phyloP scores from a whole-genome alignment of 2,888 invertebrate species.

The Amiota communis region DNA sequence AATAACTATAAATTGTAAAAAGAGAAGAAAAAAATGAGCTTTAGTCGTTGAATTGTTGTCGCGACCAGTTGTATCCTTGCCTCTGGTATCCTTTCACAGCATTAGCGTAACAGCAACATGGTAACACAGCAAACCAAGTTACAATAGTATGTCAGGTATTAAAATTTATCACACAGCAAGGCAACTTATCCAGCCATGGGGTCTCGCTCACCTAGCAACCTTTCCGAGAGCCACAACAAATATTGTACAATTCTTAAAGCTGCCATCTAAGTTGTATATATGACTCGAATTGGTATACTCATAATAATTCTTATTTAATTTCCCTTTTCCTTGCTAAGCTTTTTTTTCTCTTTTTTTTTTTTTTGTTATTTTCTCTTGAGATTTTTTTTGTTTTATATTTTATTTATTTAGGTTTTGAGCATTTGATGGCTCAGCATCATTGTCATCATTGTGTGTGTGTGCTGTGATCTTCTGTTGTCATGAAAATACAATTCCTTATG shows the following conservation, averaged over 20 bases:
- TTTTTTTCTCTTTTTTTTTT: constrained; percentile 6
- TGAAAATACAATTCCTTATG: constrained; percentile 1
- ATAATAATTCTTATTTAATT: no score
- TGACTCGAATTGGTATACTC: no score
- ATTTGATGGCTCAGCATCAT: constrained; percentile 30
- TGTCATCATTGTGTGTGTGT: constrained; percentile 41
- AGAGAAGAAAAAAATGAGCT: constrained; percentile 53
- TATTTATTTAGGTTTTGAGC: constrained; percentile 44
- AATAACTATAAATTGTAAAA: constrained; percentile 64
- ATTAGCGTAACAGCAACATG: no score
- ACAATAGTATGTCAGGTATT: constrained; percentile 57
- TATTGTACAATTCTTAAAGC: no score
- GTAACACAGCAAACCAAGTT: background rate
- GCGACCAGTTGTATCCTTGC: no score
- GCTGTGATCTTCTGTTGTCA: background rate
- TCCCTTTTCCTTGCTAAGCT: background rate
- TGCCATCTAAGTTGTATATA: background rate
- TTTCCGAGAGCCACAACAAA: background rate
- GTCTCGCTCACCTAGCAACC: background rate
- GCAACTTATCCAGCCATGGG: background rate
- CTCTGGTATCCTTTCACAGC: no score
- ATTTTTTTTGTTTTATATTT: constrained; percentile 45
- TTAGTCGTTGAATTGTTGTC: background rate
- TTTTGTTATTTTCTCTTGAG: background rate
- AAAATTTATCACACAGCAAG: constrained; percentile 62